Base-by-base conservation (phyloP, 2,113 vertebrate genomes). In the Aramus guarauna region DNA sequence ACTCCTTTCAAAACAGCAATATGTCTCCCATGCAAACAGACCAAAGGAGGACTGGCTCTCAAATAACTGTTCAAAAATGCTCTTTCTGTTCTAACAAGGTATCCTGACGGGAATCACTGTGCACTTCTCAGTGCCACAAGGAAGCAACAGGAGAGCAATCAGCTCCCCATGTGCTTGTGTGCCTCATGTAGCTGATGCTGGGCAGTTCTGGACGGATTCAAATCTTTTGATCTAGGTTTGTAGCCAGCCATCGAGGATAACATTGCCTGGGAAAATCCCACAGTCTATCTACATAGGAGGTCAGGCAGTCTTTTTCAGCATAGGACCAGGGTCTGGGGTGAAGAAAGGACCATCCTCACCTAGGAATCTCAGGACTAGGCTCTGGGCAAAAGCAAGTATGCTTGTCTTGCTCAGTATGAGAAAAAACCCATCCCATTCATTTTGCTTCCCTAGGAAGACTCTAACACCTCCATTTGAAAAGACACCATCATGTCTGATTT, bases 191-290 rank as follows among this genome's bases (percentile, higher is more conserved):
- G 37, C 75, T 67, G 75, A 83, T 78, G n/a, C 24, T 81, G 82
- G 11, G 7, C 60, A 36, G 0, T 56, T 82, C 13, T 82, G 39
- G 29, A 50, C 64, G 39, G 15, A 56, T 88, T 62, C 19, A 53
- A 45, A 37, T 60, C 18, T 71, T 91, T 48, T 78, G 8, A 18
- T 43, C 45, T 37, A 41, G 14, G 9, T 53, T 73, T 87, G 21
- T 50, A 75, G 24, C 7, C 36, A 82, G 18, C 12, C 52, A 15
- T 34, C 68, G 39, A 69, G 15, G 47, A 12, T 2, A 0, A 0
- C 17, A 8, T 16, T 81, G 27, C 22, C 30, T 72, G 34, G 23
- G 18, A 34, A 41, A 77, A 18, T 64, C 32, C 63, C 47, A 29
- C 4, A 9, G 14, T 32, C 27, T 88, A 14, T 9, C 20, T 69